Evolutionary conservation across 1,140 invertebrate genomes (phyloP).

Genomic region (Gryllus bimaculatus): DNA sequence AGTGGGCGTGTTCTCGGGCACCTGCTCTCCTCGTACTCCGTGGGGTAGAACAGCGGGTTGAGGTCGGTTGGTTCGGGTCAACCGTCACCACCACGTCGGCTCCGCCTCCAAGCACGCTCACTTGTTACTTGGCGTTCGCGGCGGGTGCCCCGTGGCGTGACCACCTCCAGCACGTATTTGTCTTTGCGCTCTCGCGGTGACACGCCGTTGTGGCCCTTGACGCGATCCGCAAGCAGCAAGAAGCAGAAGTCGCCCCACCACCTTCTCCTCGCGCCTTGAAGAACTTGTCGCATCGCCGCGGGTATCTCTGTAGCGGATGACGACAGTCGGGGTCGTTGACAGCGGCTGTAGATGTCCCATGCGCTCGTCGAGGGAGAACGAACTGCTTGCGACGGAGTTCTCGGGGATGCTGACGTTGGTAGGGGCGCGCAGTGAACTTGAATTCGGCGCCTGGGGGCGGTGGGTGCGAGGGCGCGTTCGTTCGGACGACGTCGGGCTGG

Average conservation of each 20-base stretch:
- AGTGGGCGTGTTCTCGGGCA: constrained; percentile 81
- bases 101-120: constrained; percentile 52
- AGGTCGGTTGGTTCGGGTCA: constrained; percentile 85
- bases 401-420: constrained; percentile 91
- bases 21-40: constrained; percentile 72
- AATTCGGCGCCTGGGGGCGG: constrained; percentile 25
- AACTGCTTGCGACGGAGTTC: constrained; percentile 85
- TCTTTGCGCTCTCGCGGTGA: constrained; percentile 85
- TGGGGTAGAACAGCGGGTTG: constrained; percentile 81
- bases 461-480: constrained; percentile 13
- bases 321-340: constrained; percentile 34
- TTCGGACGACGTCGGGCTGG: neutral
- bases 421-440: constrained; percentile 62
- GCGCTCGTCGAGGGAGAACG: constrained; percentile 48
- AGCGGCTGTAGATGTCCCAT: constrained; percentile 58
- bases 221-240: constrained; percentile 69
- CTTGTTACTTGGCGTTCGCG: constrained; percentile 46
- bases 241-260: constrained; percentile 90
- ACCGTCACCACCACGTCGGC: constrained; percentile 67
- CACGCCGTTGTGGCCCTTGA: constrained; percentile 69
- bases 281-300: constrained; percentile 77
- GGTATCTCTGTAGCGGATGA: constrained; percentile 73
- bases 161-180: constrained; percentile 68
- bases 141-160: constrained; percentile 57
- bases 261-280: constrained; percentile 83